Evolutionary conservation across 1,140 invertebrate genomes (phyloP).

Genomic region (Pogonus chalceus): DNA sequence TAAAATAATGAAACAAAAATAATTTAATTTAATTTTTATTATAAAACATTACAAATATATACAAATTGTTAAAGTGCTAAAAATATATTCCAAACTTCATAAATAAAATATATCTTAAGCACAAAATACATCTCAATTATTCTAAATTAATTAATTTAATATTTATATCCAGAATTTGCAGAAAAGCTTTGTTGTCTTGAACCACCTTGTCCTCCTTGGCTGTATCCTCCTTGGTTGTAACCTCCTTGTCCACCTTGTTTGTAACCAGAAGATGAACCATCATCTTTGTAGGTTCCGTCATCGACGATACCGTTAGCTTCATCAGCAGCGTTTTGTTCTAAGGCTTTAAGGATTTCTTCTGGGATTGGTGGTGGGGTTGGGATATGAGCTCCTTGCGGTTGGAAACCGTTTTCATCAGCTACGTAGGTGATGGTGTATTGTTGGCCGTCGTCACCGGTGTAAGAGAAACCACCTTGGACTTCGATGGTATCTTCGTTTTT

Average conservation of each 20-base stretch:
- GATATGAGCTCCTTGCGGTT: conserved; percentile 58
- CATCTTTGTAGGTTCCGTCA: background rate
- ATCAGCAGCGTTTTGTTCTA: conserved; percentile 33
- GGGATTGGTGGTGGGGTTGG: conserved; percentile 70
- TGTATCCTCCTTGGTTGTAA: conserved; percentile 31
- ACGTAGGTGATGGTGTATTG: conserved; percentile 30
- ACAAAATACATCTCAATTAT: too few species aligned
- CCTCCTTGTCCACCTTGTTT: background rate
- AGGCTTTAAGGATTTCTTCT: conserved; percentile 30
- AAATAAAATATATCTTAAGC: too few species aligned
- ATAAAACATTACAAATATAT: too few species aligned
- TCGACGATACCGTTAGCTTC: conserved; percentile 23
- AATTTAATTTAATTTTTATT: too few species aligned
- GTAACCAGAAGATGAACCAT: background rate
- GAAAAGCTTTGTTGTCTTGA: conserved; percentile 19
- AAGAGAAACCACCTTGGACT: conserved; percentile 34
- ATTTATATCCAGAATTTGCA: background rate
- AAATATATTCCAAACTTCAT: too few species aligned
- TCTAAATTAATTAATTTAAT: too few species aligned
- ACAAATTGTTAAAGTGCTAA: too few species aligned
- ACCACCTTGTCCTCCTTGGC: conserved; percentile 37
- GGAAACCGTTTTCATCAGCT: conserved; percentile 44
- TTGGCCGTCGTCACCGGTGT: conserved; percentile 34
- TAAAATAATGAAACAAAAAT: too few species aligned
- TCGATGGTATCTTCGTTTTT: conserved; percentile 20